Base-by-base conservation (phyloP, 1,140 invertebrate species). In the Oedothorax gibbosus region DNA sequence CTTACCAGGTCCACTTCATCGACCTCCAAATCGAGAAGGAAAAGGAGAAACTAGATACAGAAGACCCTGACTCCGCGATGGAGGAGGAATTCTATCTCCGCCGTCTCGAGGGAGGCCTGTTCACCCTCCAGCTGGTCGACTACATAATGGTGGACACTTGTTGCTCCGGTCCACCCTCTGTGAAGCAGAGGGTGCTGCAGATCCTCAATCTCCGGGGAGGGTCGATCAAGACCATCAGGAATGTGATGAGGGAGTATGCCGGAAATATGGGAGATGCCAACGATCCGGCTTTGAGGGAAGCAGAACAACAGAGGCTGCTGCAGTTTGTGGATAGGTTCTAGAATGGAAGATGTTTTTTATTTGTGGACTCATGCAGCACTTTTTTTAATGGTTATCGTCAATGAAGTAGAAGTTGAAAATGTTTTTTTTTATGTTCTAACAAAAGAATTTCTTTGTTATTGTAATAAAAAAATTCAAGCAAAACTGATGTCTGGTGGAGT, bases 171-270 rank as follows among this genome's bases (percentile, higher is more conserved):
- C 92, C 94, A 57, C 89, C 93, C 4, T 92, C 93, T 7, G 88
- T 91, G 2, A 98, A 98, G 90, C 95, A 97, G 89, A 91, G 96
- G 86, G 95, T 98, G 4, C 93, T 95, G 68, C 94, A 97, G 88
- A 97, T 98, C 87, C 90, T 99, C 35, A 97, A 96, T 87, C 92
- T 98, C 85, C 91, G 96, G 86, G 94, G 96, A 80, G 96, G 95
- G 8, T 98, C 96, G 0, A 92, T 98, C 49, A 98, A 98, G 91
- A 96, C 96, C n/a, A 97, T 99, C 82, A 92, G 95, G 86, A 96
- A 97, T 89, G 95, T 98, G 20, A 98, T 98, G 95, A 93, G 97
- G 93, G 97, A 98, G 91, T 99, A 98, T 90, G 97, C 97, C 54
- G 96, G 96, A 35, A 98, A 98, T 91, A 92, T 98, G 84, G 97